Percentiles rank a stretch among this genome's conserved stretches.
Evolutionary conservation across 2,888 invertebrate species (phyloP).

Genomic region (Pheosia gnoma): DNA sequence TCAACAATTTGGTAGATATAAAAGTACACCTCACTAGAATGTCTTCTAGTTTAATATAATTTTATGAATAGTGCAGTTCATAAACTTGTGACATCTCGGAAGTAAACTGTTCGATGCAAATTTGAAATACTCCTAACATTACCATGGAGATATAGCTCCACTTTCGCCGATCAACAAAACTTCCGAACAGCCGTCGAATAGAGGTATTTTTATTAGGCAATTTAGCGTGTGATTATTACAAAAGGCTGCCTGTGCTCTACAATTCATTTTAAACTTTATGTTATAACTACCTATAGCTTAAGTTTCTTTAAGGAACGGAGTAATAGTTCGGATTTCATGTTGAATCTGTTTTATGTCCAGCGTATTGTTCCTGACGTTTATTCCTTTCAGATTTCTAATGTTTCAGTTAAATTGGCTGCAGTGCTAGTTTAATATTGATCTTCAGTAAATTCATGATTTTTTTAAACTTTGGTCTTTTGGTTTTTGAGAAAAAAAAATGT

Average conservation of each 20-base stretch:
- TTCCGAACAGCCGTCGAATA: constrained; percentile 17
- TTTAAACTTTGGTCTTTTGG: no score
- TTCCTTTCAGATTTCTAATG: no score
- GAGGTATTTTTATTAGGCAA: constrained; percentile 37
- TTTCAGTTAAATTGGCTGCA: no score
- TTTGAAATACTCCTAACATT: constrained; percentile 27
- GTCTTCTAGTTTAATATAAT: no score
- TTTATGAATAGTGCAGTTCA: no score
- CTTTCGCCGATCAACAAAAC: constrained; percentile 30
- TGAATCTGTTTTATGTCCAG: background rate
- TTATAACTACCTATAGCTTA: constrained; percentile 11
- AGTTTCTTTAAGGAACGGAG: no score
- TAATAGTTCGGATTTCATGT: background rate
- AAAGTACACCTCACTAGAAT: no score
- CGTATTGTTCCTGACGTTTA: no score
- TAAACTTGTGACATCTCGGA: constrained; percentile 1
- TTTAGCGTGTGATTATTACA: constrained; percentile 21
- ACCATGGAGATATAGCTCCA: constrained; percentile 32
- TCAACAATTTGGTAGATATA: no score
- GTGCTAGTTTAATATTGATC: no score
- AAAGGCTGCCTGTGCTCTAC: constrained; percentile 15
- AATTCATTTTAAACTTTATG: constrained; percentile 21
- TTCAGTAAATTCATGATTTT: no score
- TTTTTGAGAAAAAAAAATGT: no score
- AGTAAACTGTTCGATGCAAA: constrained; percentile 7